Base-by-base conservation (phyloP, 1,140 invertebrate species). In the Prorops nasuta region DNA sequence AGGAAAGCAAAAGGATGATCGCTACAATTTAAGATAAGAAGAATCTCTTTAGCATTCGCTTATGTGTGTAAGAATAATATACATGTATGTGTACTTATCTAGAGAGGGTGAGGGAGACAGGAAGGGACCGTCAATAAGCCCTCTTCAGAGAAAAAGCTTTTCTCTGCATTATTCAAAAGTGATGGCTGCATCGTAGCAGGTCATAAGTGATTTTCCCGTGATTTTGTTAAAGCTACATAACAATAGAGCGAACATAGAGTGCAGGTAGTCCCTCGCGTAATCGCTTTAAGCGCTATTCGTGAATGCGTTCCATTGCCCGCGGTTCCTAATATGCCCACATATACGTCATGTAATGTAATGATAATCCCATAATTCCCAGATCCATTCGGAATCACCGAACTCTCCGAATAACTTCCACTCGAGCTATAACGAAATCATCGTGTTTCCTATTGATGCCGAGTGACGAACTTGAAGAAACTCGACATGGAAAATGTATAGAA, bases 311-410 rank as follows among this genome's bases (percentile, higher is more conserved):
- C 39, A 38, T 16, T 28, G 28, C 21, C 53, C 28, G 34, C 16
- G 8, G 16, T 7, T 9, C 7, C 36, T 15, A 7, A 37, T 43
- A 32, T 15, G 24, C 3, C n/a, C 44, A 14, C 44, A 35, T 52
- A 49, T 57, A 37, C 51, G 54, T 18, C 50, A 53, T 28, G n/a
- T n/a, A n/a, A 45, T 42, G 54, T 58, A 59, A 59, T 59, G 55
- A 58, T 59, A 59, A 59, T 59, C 57, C 57, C 50, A 54, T 59
- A 59, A 59, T 59, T 32, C 55, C 17, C 37, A 46, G 55, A 45
- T 52, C 47, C 24, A 15, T 12, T 40, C 34, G 42, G 41, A 57
- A 52, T 45, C 14, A 45, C 15, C 28, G 38, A 18, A 38, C 28
- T 34, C 14, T 35, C 40, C 43, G 45, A 49, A 58, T 58, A 49